These are phyloP conservation scores for Melanaphis sacchari DNA, from an alignment of 1,140 invertebrate species.

Conservation along the genomic window DNA sequence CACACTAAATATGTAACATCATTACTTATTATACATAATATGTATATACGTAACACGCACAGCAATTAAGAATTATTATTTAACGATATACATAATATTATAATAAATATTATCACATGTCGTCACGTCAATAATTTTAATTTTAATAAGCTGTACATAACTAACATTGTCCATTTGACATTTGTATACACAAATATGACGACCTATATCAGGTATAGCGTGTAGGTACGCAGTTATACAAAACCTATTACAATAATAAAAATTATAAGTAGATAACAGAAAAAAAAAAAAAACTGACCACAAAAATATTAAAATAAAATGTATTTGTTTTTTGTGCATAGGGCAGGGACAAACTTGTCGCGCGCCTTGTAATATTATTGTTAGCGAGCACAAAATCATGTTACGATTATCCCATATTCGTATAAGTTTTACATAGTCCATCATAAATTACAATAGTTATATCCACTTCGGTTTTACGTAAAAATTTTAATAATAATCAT, in stretches of 20 bases:
- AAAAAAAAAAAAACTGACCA: no score
- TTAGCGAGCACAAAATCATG: neutral
- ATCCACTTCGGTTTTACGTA: no score
- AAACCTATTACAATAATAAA: no score
- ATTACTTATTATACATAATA: neutral
- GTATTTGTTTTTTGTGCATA: no score
- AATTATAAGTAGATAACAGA: no score
- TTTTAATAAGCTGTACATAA: neutral
- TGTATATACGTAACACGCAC: neutral
- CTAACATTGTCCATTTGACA: neutral
- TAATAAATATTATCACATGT: neutral
- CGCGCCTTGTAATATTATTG: neutral
- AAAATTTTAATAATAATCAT: no score
- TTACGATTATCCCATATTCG: neutral
- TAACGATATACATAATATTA: neutral
- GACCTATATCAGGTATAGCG: neutral
- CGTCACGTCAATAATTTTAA: neutral
- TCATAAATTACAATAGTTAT: no score
- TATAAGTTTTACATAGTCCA: neutral
- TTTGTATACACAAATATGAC: neutral
- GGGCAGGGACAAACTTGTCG: no score
- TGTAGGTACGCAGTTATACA: no score
- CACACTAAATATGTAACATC: neutral
- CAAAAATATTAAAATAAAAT: no score
- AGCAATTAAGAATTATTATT: neutral